Evolutionary conservation across 1,140 invertebrate genomes (phyloP).

Genomic region (Aphidius gifuensis): DNA sequence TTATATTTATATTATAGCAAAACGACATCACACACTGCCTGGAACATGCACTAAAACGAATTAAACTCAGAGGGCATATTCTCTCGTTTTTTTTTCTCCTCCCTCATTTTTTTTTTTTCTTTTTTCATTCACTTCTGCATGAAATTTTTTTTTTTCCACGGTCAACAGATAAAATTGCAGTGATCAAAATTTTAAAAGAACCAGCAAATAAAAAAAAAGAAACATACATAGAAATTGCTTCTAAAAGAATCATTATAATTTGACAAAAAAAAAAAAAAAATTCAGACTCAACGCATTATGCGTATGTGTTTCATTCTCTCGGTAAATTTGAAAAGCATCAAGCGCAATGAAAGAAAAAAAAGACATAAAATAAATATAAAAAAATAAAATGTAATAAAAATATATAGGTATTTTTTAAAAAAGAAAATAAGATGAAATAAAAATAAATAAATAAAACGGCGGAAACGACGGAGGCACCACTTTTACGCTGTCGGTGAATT

Average conservation of each 20-base stretch:
- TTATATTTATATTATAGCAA: constrained; percentile 9
- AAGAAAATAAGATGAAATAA: not conserved
- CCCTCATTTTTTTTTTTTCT: not conserved
- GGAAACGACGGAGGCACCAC: constrained; percentile 7
- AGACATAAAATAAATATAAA: not conserved
- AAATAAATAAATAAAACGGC: not conserved
- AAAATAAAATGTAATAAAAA: not conserved
- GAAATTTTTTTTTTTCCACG: too few species aligned
- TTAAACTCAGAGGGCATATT: constrained; percentile 13
- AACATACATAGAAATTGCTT: too few species aligned
- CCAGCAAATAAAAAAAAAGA: too few species aligned
- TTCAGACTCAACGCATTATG: too few species aligned
- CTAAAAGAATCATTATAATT: too few species aligned
- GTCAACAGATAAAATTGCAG: too few species aligned
- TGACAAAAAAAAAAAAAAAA: too few species aligned
- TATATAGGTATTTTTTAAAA: not conserved
- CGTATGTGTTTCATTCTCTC: too few species aligned
- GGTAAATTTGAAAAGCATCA: too few species aligned
- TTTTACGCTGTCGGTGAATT: constrained; percentile 36
- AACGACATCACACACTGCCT: constrained; percentile 1
- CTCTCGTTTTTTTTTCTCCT: not conserved
- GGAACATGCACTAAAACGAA: constrained; percentile 16
- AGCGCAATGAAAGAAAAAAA: not conserved
- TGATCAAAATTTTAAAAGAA: too few species aligned
- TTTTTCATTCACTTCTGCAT: not conserved